A percentile compares a stretch with the other conserved stretches of the same genome.
Evolutionary conservation across 2,888 invertebrate genomes (phyloP).

Genomic region (Limnephilus marmoratus): DNA sequence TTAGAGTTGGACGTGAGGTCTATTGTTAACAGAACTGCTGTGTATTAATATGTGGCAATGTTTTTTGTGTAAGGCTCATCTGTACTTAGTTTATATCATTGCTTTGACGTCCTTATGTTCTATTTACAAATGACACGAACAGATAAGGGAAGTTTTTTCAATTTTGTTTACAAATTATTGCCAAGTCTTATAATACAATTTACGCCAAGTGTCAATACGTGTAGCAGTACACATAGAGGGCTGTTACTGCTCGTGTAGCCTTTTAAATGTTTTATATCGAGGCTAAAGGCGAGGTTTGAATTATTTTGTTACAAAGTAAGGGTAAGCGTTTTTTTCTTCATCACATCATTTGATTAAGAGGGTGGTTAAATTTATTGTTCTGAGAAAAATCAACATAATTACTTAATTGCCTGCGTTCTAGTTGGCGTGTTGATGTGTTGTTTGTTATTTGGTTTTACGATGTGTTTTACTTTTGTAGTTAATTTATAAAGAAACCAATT

Average conservation of each 20-base stretch:
- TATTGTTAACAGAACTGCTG: no score
- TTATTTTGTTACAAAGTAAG: not conserved
- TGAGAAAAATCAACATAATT: no score
- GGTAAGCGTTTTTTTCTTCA: not conserved
- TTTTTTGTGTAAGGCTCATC: not conserved
- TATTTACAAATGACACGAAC: slow-evolving; percentile 48
- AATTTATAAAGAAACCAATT: no score
- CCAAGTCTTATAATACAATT: slow-evolving; percentile 29
- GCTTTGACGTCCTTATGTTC: slow-evolving; percentile 32
- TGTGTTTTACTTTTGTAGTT: no score
- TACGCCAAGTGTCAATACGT: not conserved
- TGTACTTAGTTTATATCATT: not conserved
- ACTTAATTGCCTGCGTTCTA: no score
- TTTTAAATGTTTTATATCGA: not conserved
- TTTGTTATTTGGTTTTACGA: no score
- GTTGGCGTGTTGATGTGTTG: no score
- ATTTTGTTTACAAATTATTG: slow-evolving; percentile 34
- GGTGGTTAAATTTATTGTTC: not conserved
- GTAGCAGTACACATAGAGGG: not conserved
- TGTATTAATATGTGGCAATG: no score
- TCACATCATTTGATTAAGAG: not conserved
- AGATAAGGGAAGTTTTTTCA: slow-evolving; percentile 44
- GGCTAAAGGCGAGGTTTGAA: not conserved
- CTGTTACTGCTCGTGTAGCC: not conserved
- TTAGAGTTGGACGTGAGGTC: no score